These are phyloP conservation scores for Clinocottus analis DNA, from an alignment of 2,113 vertebrate species.

Conservation along the genomic window DNA sequence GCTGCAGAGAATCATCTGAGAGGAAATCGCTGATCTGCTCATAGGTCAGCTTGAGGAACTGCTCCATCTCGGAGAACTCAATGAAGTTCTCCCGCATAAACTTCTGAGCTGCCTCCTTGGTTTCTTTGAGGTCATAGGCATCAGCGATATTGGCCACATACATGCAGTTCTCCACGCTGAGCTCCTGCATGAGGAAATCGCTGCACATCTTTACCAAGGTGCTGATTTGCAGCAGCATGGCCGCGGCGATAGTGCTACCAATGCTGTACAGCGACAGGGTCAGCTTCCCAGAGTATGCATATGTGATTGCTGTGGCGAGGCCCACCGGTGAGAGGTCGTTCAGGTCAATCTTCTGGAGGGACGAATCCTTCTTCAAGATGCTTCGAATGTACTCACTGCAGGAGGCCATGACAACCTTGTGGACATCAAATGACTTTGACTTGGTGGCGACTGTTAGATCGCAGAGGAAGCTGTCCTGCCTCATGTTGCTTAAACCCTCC, in stretches of 20 bases:
- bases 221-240: conserved; percentile 91
- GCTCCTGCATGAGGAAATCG: conserved; percentile 95
- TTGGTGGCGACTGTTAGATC: conserved; percentile 95
- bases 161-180: conserved; percentile 98
- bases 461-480: conserved; percentile 94
- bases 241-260: conserved; percentile 94
- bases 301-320: conserved; percentile 93
- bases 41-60: conserved; percentile 98
- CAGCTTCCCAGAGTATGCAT: conserved; percentile 96
- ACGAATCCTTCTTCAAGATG: conserved; percentile 92
- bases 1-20: conserved; percentile 92
- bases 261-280: conserved; percentile 96
- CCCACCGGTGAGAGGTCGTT: conserved; percentile 92
- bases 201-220: conserved; percentile 98
- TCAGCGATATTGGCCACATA: conserved; percentile 96
- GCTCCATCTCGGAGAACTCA: conserved; percentile 98
- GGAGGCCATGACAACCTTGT: conserved; percentile 97
- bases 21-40: conserved; percentile 99
- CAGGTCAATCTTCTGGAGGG: conserved; percentile 92
- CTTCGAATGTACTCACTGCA: conserved; percentile 94
- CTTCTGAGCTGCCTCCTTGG: conserved; percentile 92
- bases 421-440: conserved; percentile 95
- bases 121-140: conserved; percentile 92
- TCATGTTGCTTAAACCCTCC: conserved; percentile 95
- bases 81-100: conserved; percentile 98